Evolutionary conservation across 2,113 vertebrate species (phyloP), one percentile per base, ranked within the genome.

Genomic region (Salvelinus sp.): DNA sequence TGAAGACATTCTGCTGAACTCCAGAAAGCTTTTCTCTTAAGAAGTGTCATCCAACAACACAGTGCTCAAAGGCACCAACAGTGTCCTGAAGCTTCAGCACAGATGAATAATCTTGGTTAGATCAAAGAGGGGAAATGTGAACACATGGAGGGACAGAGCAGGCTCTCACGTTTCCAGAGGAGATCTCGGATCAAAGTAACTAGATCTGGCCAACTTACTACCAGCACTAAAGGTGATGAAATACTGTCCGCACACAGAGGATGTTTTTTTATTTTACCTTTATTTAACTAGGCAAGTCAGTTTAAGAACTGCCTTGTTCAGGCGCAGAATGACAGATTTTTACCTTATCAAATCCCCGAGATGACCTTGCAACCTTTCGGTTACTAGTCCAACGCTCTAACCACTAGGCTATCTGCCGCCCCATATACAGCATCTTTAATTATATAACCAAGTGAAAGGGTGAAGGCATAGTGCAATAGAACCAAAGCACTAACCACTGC

Each of bases 11-110:
- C 20, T 62, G 58, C 58, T 22, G 58, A 62, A 62, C 22, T 62
- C 58, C 58, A 9, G 18, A 23, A 62, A 9, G 20, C 16, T 44
- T 44, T 44, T 44, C 9, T 44, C 38, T 44, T 44, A 44, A 33
- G 33, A 33, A 44, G 38, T 62, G 63, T 68, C 44, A 72, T 71
- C 50, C 13, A 80, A 65, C 69, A 28, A 47, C 50, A 81, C 62
- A 71, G 54, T 60, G 64, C 73, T 78, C 66, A 83, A 78, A 81
- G 67, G 62, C 38, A 76, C 23, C 70, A 62, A 63, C 78, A 75
- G 25, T 70, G 27, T 58, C 69, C 64, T 67, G 70, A 9, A 80
- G 76, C 75, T 62, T 70, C 66, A 54, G 72, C 75, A 75, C 14
- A 69, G 75, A 48, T 83, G 64, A 13, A 54, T 74, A 62, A 75